Evolutionary conservation across 2,797 vertebrate species (phyloP).

Genomic region (Cynodonichthys magdalenae): DNA sequence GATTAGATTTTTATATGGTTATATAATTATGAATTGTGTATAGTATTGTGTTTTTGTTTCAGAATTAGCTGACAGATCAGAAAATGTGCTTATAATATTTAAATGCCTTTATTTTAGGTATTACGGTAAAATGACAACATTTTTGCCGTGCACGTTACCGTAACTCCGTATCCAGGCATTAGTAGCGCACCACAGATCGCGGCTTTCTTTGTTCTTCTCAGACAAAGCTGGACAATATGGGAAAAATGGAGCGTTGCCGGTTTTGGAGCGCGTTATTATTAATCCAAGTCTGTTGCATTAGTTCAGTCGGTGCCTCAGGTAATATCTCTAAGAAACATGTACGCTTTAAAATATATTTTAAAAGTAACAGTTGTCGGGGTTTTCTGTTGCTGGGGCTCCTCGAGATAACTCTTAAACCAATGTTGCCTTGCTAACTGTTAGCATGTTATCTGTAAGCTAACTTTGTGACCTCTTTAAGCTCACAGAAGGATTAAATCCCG

Average conservation of each 20-base stretch:
- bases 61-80: neutral
- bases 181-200: constrained; percentile 57
- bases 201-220: constrained; percentile 35
- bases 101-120: neutral
- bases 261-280: constrained; percentile 43
- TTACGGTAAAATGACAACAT: constrained; percentile 45
- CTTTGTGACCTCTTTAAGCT: constrained; percentile 15
- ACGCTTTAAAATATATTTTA: neutral
- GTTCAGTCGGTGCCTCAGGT: constrained; percentile 62
- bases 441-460: constrained; percentile 23
- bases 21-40: no score
- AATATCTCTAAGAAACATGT: neutral
- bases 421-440: neutral
- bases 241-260: constrained; percentile 67
- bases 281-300: constrained; percentile 47
- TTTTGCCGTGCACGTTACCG: constrained; percentile 34
- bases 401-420: constrained; percentile 40
- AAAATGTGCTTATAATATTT: constrained; percentile 4
- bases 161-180: constrained; percentile 45
- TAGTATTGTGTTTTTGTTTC: neutral
- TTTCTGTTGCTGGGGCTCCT: neutral
- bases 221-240: constrained; percentile 45
- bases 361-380: accelerated
- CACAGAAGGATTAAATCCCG: neutral
- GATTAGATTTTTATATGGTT: no score